A percentile compares a stretch with the other conserved stretches of the same genome.
phyloP scores from a whole-genome alignment of 2,888 invertebrate species.

The Cotesia congregata region DNA sequence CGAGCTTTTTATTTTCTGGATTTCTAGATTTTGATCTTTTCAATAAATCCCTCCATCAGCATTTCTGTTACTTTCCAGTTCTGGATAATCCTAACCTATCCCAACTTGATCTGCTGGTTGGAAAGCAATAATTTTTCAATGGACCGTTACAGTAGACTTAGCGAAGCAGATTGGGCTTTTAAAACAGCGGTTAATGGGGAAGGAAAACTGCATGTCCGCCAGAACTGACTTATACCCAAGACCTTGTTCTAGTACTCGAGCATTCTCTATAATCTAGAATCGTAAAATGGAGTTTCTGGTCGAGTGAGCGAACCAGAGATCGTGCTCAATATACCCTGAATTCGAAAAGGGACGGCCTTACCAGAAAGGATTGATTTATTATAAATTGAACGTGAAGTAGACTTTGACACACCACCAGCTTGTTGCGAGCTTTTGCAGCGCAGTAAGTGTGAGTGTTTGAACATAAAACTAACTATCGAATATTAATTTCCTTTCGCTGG shows the following conservation, averaged over 20 bases:
- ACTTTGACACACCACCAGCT: slow-evolving; percentile 7
- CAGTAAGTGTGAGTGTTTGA: background rate
- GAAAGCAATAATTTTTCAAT: slow-evolving; percentile 7
- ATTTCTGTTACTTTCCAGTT: background rate
- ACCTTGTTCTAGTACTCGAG: slow-evolving; percentile 12
- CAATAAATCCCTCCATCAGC: background rate
- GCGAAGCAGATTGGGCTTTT: slow-evolving; percentile 28
- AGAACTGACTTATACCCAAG: slow-evolving; percentile 2
- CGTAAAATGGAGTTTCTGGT: slow-evolving; percentile 52
- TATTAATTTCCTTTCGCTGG: background rate
- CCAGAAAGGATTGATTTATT: slow-evolving; percentile 31
- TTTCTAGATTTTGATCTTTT: no score
- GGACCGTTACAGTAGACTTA: slow-evolving; percentile 1
- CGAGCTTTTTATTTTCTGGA: no score
- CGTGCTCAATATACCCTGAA: slow-evolving; percentile 55
- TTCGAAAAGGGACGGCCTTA: slow-evolving; percentile 38
- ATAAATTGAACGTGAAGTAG: background rate
- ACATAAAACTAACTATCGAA: background rate
- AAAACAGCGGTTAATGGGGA: slow-evolving; percentile 33
- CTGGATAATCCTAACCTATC: background rate
- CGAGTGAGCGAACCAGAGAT: slow-evolving; percentile 49
- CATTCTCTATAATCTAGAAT: background rate
- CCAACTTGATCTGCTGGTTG: background rate
- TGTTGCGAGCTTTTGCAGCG: background rate
- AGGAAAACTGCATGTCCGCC: slow-evolving; percentile 8